These are phyloP conservation scores for Bagarius yarrelli DNA, from an alignment of 2,113 vertebrate genomes.

Conservation along the genomic window DNA sequence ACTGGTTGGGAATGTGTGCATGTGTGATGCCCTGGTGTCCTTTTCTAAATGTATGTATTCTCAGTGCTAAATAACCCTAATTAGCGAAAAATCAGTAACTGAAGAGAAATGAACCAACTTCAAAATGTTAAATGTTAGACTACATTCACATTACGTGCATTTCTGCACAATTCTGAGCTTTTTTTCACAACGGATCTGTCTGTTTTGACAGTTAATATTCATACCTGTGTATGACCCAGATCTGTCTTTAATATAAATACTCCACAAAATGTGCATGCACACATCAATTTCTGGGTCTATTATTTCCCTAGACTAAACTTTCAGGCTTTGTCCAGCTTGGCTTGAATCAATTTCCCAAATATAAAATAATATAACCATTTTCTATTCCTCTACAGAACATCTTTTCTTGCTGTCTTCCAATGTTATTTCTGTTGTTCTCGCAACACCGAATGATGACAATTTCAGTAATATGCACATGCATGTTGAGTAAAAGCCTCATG, in stretches of 20 bases:
- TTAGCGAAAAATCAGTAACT: background rate
- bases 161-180: background rate
- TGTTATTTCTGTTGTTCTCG: background rate
- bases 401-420: background rate
- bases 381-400: background rate
- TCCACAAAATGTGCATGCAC: background rate
- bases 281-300: background rate
- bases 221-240: background rate
- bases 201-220: background rate
- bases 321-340: background rate
- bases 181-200: background rate
- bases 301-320: background rate
- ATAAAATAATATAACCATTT: background rate
- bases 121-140: background rate
- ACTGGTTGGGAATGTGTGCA: background rate
- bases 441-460: background rate
- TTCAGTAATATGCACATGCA: background rate
- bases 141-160: background rate
- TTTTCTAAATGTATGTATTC: too few species aligned
- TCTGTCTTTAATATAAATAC: conserved; percentile 7
- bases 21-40: background rate
- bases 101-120: background rate
- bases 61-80: too few species aligned
- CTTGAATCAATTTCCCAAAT: background rate
- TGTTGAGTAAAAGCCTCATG: background rate